Evolutionary conservation across 1,140 invertebrate genomes (phyloP), one percentile per base, ranked within the genome.

Genomic region (Ladona fulva): DNA sequence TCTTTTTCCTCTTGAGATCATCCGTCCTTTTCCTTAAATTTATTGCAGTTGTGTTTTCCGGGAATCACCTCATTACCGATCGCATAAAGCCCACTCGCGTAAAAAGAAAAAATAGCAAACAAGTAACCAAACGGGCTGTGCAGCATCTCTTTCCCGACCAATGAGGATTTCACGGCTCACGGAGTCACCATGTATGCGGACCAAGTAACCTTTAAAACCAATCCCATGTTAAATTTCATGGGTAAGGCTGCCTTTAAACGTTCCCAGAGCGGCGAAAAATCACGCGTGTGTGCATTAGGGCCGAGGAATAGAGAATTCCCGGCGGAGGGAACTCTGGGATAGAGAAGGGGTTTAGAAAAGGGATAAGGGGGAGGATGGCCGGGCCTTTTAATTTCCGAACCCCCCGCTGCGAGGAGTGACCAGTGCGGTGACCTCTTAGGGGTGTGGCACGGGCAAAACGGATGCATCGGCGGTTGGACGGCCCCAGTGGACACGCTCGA

Each of bases 191-290:
- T 66, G 52, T 3, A 52, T 52, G 19, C 44, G 12, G 16, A 22
- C 52, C 52, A 12, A 66, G 52, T 22, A 66, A 66, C 52, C 52
- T 66, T 66, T 66, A 66, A 66, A 66, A 66, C 52, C 52, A 66
- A 66, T 66, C 52, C 52, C 52, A 22, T 66, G 52, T 66, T 3
- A 12, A 66, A 66, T 16, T 66, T 22, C 52, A 66, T 66, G 52
- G 52, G 52, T 16, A 66, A 66, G 52, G 52, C n/a, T 3, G 52
- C 14, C 52, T 12, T 66, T 66, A 66, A 66, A 66, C 52, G n/a
- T 66, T 66, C 52, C 52, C 52, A 66, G 14, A 22, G 52, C 5
- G 52, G 52, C 3, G 29, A 5, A 37, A 37, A 37, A 37, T 37
- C 29, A 37, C 29, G 29, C 29, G 29, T 37, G 29, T 37, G 29